Evolutionary conservation across 2,888 invertebrate species (phyloP).

Genomic region (Pollenia labialis): DNA sequence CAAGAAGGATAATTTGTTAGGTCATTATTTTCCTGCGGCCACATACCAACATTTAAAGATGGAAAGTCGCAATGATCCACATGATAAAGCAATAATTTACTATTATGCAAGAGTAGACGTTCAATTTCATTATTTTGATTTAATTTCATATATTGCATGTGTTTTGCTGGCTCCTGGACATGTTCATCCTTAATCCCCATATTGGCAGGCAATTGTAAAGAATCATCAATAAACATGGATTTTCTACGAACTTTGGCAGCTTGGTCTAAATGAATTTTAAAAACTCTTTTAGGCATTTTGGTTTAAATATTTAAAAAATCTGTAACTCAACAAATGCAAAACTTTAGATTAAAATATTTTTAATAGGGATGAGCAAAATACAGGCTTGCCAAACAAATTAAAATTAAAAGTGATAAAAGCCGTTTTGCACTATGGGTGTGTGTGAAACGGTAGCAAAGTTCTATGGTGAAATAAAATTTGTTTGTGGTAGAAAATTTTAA

Average conservation of each 20-base stretch:
- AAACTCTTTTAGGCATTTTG: constrained; percentile 59
- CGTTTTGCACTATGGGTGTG: too few species aligned
- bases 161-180: neutral
- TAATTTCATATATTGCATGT: constrained; percentile 27
- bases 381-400: too few species aligned
- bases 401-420: too few species aligned
- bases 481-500: too few species aligned
- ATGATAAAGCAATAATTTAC: constrained; percentile 6
- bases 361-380: neutral
- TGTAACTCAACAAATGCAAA: neutral
- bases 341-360: neutral
- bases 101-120: constrained; percentile 53
- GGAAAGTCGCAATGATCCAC: constrained; percentile 70
- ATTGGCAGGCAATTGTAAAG: neutral
- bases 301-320: too few species aligned
- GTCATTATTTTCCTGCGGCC: constrained; percentile 57
- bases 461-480: too few species aligned
- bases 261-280: constrained; percentile 5
- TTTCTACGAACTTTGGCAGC: constrained; percentile 41
- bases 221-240: constrained; percentile 25
- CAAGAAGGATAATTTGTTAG: constrained; percentile 69
- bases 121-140: constrained; percentile 66
- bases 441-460: too few species aligned
- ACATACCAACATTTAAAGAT: constrained; percentile 72
- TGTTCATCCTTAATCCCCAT: neutral